Evolutionary conservation across 2,113 vertebrate species (phyloP), one percentile per base, ranked within the genome.

Genomic region (Aspiorhynchus laticeps): DNA sequence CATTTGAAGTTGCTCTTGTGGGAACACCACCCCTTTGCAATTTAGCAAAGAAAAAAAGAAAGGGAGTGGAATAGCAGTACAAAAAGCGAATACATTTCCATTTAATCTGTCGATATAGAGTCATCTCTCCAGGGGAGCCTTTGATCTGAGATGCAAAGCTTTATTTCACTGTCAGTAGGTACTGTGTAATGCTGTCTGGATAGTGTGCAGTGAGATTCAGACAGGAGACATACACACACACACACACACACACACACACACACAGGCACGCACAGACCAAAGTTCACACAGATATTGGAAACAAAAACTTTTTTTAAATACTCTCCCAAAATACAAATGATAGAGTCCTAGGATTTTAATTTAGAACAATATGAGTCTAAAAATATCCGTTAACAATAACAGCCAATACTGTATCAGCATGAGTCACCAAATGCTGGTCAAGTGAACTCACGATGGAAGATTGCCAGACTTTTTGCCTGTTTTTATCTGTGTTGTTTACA

Each of bases 101-200:
- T 90, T 90, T 90, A 89, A 89, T 88, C 87, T 89, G 85, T 88
- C 83, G 51, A 88, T 89, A 85, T 87, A 88, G 84, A 88, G 85
- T 88, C 79, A 83, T 87, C 85, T 82, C 90, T 88, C 84, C 24
- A 75, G n/a, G 31, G 78, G 19, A 43, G 48, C 65, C 80, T 86
- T 90, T 88, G 90, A 88, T 87, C 88, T 83, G 48, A 41, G 81
- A 84, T 67, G 80, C 61, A 59, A 17, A 77, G 77, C 53, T 86
- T 87, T 86, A 82, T 87, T 79, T 87, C 56, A 33, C 61, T 87
- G 79, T 91, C 77, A 85, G 41, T 36, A 74, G 73, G 73, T 82
- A 82, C 31, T 83, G 51, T 86, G 71, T 74, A 63, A 31, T 69
- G 9, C 38, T 69, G 19, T 15, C 56, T 59, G 38, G 56, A 69